Evolutionary conservation across 2,888 invertebrate genomes (phyloP), one percentile per base, ranked within the genome.

Genomic region (Invenusta paracnida): DNA sequence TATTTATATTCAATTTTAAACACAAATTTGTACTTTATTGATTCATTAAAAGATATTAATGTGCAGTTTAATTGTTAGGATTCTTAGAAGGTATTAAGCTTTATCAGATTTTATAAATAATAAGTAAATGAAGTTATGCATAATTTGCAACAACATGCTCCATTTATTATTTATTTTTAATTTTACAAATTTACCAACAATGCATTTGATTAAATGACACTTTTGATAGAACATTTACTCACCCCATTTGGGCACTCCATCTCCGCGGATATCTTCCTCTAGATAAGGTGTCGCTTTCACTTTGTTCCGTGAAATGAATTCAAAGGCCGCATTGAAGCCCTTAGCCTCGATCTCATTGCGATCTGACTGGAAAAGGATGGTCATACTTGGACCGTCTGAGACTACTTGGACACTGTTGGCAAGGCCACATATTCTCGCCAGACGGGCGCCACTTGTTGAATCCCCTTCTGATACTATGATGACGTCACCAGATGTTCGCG

Each of bases 351-450:
- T 67, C 5, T 29, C 28, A 84, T 84, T 67, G 1, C 73, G 25
- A 73, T 84, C 73, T 1, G 84, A 84, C 66, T 67, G 27, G 67
- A 84, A 84, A 66, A 28, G 28, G 13, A 84, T 73, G 1, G 73
- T 67, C 25, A 84, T 73, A 11, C 25, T 66, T 13, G 84, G 84
- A 1, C 84, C 84, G 25, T 84, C 25, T 0, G 84, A 84, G 23
- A 84, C 84, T 1, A 84, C 73, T 67, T 84, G 84, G 13, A 84
- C 84, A 84, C 73, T 28, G 67, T 84, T 84, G 29, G 28, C 66
- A 67, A 81, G 27, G 27, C 84, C 84, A 67, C 84, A 84, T 23
- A 84, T 67, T 67, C 73, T 66, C 0, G 84, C 84, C 67, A 84
- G 48, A 25, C 66, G 27, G 25, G 84, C 66, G 67, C 73, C 28